Conservation (phyloP, 2,888 invertebrate genomes). For the Limenitis camilla region DNA sequence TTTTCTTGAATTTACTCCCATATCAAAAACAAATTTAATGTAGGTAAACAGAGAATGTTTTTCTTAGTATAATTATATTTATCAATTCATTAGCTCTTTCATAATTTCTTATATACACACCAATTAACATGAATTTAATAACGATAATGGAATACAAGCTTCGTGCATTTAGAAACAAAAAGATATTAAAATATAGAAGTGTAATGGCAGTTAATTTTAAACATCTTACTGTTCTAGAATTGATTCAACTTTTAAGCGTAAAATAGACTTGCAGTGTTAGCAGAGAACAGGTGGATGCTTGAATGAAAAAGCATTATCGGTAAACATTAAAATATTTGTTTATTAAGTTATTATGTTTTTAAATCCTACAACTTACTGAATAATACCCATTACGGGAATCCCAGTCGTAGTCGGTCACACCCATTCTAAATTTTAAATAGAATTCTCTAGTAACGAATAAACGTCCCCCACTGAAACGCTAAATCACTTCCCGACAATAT, state of each 20-base stretch:
- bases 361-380: constrained; percentile 50
- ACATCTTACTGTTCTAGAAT: no score
- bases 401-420: constrained; percentile 68
- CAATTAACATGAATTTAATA: constrained; percentile 1
- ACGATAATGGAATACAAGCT: constrained; percentile 3
- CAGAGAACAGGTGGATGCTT: constrained; percentile 9
- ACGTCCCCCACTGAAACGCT: constrained; percentile 27
- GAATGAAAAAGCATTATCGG: constrained; percentile 1
- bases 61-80: background rate
- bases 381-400: constrained; percentile 65
- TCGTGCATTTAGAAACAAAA: constrained; percentile 3
- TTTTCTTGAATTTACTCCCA: constrained; percentile 4
- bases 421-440: constrained; percentile 51
- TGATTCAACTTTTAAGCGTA: constrained; percentile 20
- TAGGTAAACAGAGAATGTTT: background rate
- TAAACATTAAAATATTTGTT: background rate
- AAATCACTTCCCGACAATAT: constrained; percentile 28
- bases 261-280: constrained; percentile 13
- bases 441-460: constrained; percentile 39
- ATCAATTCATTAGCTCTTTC: background rate
- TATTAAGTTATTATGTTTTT: constrained; percentile 7
- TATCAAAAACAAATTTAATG: constrained; percentile 4
- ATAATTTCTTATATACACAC: background rate
- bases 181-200: constrained; percentile 5
- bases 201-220: constrained; percentile 25